Percentiles rank a stretch among this genome's conserved stretches.
These are phyloP conservation scores for Protonibea diacanthus DNA, from an alignment of 2,797 vertebrate genomes.

Conservation along the genomic window DNA sequence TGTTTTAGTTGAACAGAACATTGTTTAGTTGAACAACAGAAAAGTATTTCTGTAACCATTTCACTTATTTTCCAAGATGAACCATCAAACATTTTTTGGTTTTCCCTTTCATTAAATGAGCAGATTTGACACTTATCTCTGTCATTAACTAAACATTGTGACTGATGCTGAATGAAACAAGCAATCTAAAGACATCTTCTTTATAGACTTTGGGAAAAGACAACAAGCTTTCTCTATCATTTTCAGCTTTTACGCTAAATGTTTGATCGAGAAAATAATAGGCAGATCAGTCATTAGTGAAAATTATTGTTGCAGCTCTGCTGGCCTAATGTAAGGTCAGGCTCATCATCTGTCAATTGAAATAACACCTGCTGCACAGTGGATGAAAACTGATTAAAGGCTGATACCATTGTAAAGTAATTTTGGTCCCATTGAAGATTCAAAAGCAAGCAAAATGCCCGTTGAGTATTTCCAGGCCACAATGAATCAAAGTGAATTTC, in stretches of 20 bases:
- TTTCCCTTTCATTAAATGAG: not conserved
- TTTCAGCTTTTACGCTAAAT: not conserved
- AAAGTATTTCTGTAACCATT: not conserved
- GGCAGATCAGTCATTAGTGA: not conserved
- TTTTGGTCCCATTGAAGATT: slow-evolving; percentile 8
- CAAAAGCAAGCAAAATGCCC: not conserved
- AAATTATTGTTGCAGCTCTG: not conserved
- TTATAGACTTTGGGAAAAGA: not conserved
- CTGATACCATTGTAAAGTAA: slow-evolving; percentile 5
- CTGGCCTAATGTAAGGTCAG: not conserved
- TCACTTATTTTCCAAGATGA: not conserved
- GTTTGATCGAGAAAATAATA: not conserved
- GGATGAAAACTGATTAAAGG: not conserved
- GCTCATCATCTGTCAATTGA: slow-evolving; percentile 20
- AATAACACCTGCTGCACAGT: slow-evolving; percentile 22
- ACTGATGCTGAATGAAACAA: not conserved
- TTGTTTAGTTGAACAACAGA: too few species aligned
- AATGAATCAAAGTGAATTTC: slow-evolving; percentile 35
- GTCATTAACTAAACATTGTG: not conserved
- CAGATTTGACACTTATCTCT: not conserved
- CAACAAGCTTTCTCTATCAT: not conserved
- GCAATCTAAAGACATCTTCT: not conserved
- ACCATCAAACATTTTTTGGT: not conserved
- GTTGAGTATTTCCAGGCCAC: slow-evolving; percentile 11
- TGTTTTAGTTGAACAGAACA: not conserved